Base-by-base conservation (phyloP, 2,113 vertebrate species). In the Dicaeum eximium region DNA sequence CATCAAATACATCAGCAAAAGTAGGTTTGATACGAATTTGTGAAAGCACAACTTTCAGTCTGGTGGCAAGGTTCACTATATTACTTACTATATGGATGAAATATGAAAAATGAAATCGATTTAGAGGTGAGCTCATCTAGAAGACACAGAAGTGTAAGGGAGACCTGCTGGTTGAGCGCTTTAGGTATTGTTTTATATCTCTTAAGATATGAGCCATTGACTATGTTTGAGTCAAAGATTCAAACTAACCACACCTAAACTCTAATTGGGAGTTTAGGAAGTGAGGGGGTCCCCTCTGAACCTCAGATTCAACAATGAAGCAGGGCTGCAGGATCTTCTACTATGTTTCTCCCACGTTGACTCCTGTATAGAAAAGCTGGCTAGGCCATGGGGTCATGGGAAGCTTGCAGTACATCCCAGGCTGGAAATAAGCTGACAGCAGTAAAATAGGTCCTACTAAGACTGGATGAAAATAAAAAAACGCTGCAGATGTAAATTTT, bases 211-310 rank as follows among this genome's bases (percentile, higher is more conserved):
- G 25, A 69, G 35, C 20, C 0, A 0, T 30, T 58, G 44, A 45
- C 40, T 18, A 27, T 3, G 4, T 35, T 18, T 37, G 40, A 70
- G 19, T 37, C 35, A 42, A 62, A 83, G 22, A 56, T 44, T 69
- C 0, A 0, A 56, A 54, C 25, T 28, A 69, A 35, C 31, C 25
- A 33, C 0, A 0, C 10, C 31, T 28, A 33, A 37, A 22, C 15
- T 48, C 27, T 48, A 48, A 62, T 3, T 6, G 28, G 28, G 23
- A 56, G 35, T 54, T 62, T 14, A 77, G 48, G 57, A 83, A 27
- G 24, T 15, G 31, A 61, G 35, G 6, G 31, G 7, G 18, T 56
- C 22, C 22, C 28, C 31, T 50, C 35, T 56, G 48, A 61, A 77
- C 7, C 25, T 62, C 71, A 56, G 40, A 56, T 54, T 44, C 56